Base-by-base conservation (phyloP, 2,888 invertebrate genomes). In the Meandrusa payeni region DNA sequence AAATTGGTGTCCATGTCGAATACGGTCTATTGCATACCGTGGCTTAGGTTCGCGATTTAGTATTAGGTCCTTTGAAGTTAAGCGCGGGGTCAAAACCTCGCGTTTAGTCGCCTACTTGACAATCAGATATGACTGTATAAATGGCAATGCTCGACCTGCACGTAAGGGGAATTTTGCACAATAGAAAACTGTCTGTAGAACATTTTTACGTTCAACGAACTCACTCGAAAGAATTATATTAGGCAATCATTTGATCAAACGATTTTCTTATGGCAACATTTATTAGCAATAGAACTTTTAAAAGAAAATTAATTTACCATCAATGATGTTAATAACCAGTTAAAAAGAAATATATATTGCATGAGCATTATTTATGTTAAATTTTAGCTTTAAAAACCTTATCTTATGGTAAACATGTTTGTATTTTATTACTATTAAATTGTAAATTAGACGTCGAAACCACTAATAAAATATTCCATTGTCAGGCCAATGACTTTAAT, bases 41-140 rank as follows among this genome's bases (percentile, higher is more conserved):
- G 50, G 48, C 55, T 57, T 59, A 55, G 54, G 7, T 12, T 54
- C 51, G 49, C 54, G 57, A 50, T 37, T 50, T 50, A 54, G 55
- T 58, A 56, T 58, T 56, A 59, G 54, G 52, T 58, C 57, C 62
- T 66, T 71, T 59, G 60, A 60, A 55, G 57, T 55, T 43, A 41
- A 55, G 63, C 64, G 65, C 53, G 55, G 48, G 73, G 70, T 74
- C 70, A 71, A 48, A 61, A 56, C 52, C 68, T 65, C 66, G 69
- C 66, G 70, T 61, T 53, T 55, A 47, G 38, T 61, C 64, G 63
- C 64, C 64, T 62, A 62, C 66, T 59, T 60, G 48, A 53, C 49
- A 50, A 58, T 63, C 61, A 58, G 59, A 61, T 64, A 60, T 51
- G 47, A 56, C 63, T 57, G 61, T 59, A 60, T 61, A 61, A 71